Conservation (phyloP, 2,113 vertebrate genomes). For the Suricata suricatta region DNA sequence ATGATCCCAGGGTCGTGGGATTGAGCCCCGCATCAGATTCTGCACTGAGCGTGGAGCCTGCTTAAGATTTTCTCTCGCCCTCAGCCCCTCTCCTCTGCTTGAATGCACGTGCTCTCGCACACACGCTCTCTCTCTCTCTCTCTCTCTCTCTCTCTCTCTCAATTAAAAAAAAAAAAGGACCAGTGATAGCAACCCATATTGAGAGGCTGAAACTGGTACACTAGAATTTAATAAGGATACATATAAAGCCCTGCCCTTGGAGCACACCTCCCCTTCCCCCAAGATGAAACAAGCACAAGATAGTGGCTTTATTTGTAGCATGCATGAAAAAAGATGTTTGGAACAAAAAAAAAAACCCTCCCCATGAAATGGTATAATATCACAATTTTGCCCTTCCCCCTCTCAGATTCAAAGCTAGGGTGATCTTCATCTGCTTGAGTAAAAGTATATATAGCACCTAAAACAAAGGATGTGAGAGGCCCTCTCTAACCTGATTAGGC, state of each 20-base stretch:
- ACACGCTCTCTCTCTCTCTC: no score
- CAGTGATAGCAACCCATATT: background rate
- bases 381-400: background rate
- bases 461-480: background rate
- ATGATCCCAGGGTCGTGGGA: no score
- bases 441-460: background rate
- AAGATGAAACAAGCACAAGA: background rate
- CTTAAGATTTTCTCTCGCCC: no score
- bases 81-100: no score
- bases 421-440: background rate
- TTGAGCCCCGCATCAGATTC: no score
- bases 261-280: accelerated
- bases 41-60: no score
- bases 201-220: background rate
- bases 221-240: conserved; percentile 9
- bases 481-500: background rate
- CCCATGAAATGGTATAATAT: background rate
- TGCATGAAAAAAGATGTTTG: background rate
- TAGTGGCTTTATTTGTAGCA: background rate
- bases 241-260: background rate
- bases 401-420: background rate
- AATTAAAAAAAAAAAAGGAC: background rate
- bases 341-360: background rate
- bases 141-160: no score
- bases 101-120: no score